These are phyloP conservation scores for Leptinotarsa undecemlineata DNA, from an alignment of 1,140 invertebrate genomes.

Conservation along the genomic window DNA sequence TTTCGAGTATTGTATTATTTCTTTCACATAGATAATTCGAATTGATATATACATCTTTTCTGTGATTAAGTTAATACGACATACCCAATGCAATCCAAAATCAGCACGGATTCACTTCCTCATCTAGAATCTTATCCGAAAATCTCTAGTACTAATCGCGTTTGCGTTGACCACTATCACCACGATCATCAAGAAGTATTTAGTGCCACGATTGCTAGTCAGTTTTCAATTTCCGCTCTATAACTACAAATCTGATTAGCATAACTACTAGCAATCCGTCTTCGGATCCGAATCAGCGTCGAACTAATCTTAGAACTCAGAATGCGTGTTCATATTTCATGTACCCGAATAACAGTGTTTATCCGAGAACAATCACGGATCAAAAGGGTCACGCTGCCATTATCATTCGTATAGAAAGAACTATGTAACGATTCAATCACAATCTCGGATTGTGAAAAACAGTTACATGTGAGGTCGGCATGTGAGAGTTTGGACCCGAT, in stretches of 20 bases:
- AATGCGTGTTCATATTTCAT: slow-evolving; percentile 9
- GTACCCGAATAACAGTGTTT: slow-evolving; percentile 17
- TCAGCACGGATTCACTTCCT: background rate
- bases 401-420: slow-evolving; percentile 24
- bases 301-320: slow-evolving; percentile 15
- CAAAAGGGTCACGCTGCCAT: slow-evolving; percentile 21
- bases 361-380: slow-evolving; percentile 26
- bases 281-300: background rate
- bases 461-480: slow-evolving; percentile 22
- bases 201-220: slow-evolving; percentile 9
- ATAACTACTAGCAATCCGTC: slow-evolving; percentile 5
- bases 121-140: background rate
- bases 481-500: slow-evolving; percentile 2
- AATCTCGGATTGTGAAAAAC: slow-evolving; percentile 23
- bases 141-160: background rate
- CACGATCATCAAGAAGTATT: slow-evolving; percentile 18
- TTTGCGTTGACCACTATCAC: background rate
- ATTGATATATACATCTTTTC: no score
- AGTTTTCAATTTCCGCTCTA: slow-evolving; percentile 11
- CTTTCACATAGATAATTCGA: no score
- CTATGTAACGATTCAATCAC: slow-evolving; percentile 12
- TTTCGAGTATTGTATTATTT: no score
- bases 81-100: background rate
- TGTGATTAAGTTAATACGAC: background rate
- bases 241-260: slow-evolving; percentile 20